Conservation (phyloP, 2,113 vertebrate genomes). For the Chaetura pelagica region DNA sequence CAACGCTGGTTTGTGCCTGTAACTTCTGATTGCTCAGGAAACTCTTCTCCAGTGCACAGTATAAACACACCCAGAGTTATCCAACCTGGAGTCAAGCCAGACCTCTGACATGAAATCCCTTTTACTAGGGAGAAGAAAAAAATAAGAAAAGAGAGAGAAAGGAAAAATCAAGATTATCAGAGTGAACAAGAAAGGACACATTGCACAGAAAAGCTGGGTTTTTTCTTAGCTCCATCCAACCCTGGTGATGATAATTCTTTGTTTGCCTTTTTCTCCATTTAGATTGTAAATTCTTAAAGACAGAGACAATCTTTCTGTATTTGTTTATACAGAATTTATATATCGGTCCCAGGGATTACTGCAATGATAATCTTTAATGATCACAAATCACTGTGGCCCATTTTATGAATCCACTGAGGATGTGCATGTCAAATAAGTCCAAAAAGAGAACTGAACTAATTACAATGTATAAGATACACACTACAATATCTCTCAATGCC, state of each 20-base stretch:
- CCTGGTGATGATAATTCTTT: constrained; percentile 45
- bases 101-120: constrained; percentile 19
- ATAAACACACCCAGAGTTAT: constrained; percentile 4
- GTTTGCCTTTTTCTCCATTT: constrained; percentile 40
- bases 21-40: background rate
- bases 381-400: background rate
- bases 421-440: background rate
- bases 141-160: no score
- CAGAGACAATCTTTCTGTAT: constrained; percentile 19
- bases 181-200: constrained; percentile 34
- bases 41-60: background rate
- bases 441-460: background rate
- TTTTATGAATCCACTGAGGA: background rate
- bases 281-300: constrained; percentile 44
- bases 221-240: constrained; percentile 33
- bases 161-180: background rate
- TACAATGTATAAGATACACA: background rate
- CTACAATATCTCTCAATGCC: background rate
- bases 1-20: background rate
- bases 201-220: constrained; percentile 13
- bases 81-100: background rate
- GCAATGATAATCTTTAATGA: constrained; percentile 34
- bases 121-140: background rate
- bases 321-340: constrained; percentile 39
- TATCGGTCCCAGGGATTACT: constrained; percentile 25